Evolutionary conservation across 1,140 invertebrate genomes (phyloP), one percentile per base, ranked within the genome.

Genomic region (Goniozus legneri): DNA sequence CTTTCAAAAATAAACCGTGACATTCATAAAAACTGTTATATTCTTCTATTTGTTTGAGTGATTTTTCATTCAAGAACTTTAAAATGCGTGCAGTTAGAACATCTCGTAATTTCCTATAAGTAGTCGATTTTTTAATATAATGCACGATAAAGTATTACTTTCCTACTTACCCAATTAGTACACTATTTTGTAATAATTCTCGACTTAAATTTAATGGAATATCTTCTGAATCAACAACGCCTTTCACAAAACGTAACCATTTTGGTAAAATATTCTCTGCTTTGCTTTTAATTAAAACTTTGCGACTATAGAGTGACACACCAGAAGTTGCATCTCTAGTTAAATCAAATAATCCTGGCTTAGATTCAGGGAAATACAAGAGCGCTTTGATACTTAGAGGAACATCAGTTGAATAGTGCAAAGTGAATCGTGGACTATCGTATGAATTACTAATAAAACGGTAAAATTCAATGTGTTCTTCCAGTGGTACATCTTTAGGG

Each of bases 211-310:
- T 98, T 14, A 98, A 78, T 8, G 95, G 96, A 79, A 98, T 97
- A 67, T 98, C 95, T 80, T 98, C 95, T 4, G 92, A 96, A 77
- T 98, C 95, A 7, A 98, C 92, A 18, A 98, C 94, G 68, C 95
- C 91, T 87, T 92, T 96, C 1, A 97, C 75, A 75, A 97, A 98
- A 60, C 94, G 75, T 35, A 97, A 76, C 92, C 93, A 98, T 67
- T 94, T 93, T 1, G 95, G 95, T 49, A 98, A 73, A 51, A 98
- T 84, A 64, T 92, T 88, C 48, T 94, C 92, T 1, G 91, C 87
- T 66, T 88, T 91, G 52, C 84, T 89, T 73, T 95, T 92, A 22
- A 98, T 97, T 39, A 98, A 77, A 21, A 89, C 79, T 73, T 95
- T 95, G 34, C 91, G 79, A 20, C 88, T 92, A 64, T 98, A 98